Base-by-base conservation (phyloP, 2,888 invertebrate species). In the Netelia inedita region DNA sequence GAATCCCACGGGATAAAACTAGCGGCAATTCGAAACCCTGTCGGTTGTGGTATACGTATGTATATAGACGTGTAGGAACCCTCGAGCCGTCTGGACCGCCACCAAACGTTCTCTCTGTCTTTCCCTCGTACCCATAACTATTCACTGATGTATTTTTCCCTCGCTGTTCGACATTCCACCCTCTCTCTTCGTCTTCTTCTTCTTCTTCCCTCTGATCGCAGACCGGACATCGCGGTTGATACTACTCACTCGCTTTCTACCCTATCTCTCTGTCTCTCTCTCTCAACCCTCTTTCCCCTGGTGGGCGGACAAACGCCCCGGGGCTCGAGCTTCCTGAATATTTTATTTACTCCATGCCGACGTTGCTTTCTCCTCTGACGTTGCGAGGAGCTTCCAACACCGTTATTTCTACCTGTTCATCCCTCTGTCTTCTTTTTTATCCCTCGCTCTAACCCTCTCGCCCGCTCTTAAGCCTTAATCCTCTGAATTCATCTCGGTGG, bases 1-100 rank as follows among this genome's bases (percentile, higher is more conserved):
- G 87, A 91, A 88, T 90, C 91, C 90, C 90, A 86, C 83, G 91
- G 91, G 92, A 92, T 92, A 91, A 92, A 92, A 91, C 90, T 88
- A 84, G 87, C 89, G 79, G 79, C 75, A 23, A 71, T 81, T 80
- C 76, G 61, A 50, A 66, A 61, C 59, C 57, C 69, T 53, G 79
- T n/a, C 85, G 85, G 66, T 61, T 72, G 57, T 53, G 76, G 35
- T 57, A 46, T 57, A 50, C 23, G 19, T 59, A 72, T 11, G 19
- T 46, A 57, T 43, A 16, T 23, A 50, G 35, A 61, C 10, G 23
- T 28, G 41, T 46, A 73, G 68, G 79, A 74, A 74, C 86, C 83
- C 86, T 85, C 74, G 83, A 79, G 86, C 81, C 85, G 88, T 85
- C 87, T 83, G 79, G 85, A 87, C 86, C 84, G 53, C 80, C 76